Percentiles rank a stretch among this genome's conserved stretches.
phyloP scores from a whole-genome alignment of 2,888 invertebrate genomes.

The Dorcus hopei region DNA sequence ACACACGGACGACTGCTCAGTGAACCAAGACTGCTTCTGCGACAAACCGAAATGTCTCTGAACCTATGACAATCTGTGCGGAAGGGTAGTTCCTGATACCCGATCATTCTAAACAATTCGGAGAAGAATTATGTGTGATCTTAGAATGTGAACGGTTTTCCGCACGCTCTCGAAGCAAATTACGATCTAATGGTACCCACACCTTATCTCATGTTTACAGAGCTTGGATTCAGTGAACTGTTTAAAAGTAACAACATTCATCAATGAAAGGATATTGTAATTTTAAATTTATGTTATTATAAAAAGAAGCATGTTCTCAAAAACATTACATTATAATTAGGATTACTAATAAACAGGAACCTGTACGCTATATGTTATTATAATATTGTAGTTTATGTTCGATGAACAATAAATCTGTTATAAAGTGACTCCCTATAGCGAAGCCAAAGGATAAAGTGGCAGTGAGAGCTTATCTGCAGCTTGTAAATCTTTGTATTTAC shows the following conservation, averaged over 20 bases:
- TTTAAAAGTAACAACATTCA: not conserved
- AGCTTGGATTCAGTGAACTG: slow-evolving; percentile 19
- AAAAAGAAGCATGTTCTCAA: too few relatives aligned
- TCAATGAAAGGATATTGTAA: too few relatives aligned
- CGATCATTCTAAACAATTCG: slow-evolving; percentile 23
- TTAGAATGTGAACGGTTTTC: slow-evolving; percentile 17
- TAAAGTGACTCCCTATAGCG: too few relatives aligned
- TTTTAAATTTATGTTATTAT: too few relatives aligned
- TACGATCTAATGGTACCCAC: slow-evolving; percentile 19
- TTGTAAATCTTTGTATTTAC: too few relatives aligned
- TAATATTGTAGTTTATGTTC: too few relatives aligned
- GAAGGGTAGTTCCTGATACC: slow-evolving; percentile 19
- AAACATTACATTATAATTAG: too few relatives aligned
- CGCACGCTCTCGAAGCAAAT: slow-evolving; percentile 5
- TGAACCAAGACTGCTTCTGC: slow-evolving; percentile 24
- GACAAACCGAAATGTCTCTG: slow-evolving; percentile 24
- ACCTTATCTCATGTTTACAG: slow-evolving; percentile 25
- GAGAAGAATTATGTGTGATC: slow-evolving; percentile 26
- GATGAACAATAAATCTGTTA: too few relatives aligned
- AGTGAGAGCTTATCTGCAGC: too few relatives aligned
- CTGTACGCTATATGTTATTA: too few relatives aligned
- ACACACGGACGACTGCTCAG: slow-evolving; percentile 20
- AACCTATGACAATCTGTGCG: slow-evolving; percentile 24
- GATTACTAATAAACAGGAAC: too few relatives aligned
- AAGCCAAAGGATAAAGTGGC: too few relatives aligned